Conservation (phyloP, 1,140 invertebrate genomes). For the Colletes gigas region DNA sequence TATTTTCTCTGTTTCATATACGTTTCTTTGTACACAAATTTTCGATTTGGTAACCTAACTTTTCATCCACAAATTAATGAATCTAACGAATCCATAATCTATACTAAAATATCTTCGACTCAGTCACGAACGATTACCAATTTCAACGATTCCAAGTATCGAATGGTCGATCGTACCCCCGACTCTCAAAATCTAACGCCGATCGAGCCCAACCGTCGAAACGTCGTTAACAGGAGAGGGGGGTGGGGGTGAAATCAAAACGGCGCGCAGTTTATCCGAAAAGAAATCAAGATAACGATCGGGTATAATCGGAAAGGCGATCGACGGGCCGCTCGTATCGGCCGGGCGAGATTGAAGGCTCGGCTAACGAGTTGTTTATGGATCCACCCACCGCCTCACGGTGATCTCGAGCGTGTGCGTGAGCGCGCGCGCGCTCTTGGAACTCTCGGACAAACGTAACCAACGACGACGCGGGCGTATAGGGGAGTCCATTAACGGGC, state of each 20-base stretch:
- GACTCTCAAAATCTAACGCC: too few relatives aligned
- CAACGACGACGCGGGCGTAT: conserved; percentile 41
- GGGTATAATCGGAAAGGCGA: conserved; percentile 63
- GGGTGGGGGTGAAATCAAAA: conserved; percentile 18
- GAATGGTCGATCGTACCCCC: too few relatives aligned
- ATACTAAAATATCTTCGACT: too few relatives aligned
- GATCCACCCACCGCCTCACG: conserved; percentile 66
- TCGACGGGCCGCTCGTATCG: conserved; percentile 62
- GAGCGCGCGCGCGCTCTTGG: background rate
- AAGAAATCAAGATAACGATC: conserved; percentile 64
- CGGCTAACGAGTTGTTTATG: conserved; percentile 79
- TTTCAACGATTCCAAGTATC: too few relatives aligned
- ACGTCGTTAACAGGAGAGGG: background rate
- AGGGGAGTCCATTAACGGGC: conserved; percentile 75
- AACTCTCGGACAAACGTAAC: conserved; percentile 38
- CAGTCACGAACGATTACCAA: too few relatives aligned
- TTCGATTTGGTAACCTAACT: too few relatives aligned
- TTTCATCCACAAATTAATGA: too few relatives aligned
- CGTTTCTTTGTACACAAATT: too few relatives aligned
- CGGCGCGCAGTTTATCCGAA: conserved; percentile 30
- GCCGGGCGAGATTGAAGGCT: conserved; percentile 75
- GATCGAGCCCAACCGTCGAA: background rate
- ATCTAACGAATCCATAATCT: too few relatives aligned
- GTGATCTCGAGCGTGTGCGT: conserved; percentile 49
- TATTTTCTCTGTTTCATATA: too few relatives aligned